Percentiles rank a stretch among this genome's conserved stretches.
phyloP scores from a whole-genome alignment of 2,797 vertebrate species.

The Cryptoprocta ferox region DNA sequence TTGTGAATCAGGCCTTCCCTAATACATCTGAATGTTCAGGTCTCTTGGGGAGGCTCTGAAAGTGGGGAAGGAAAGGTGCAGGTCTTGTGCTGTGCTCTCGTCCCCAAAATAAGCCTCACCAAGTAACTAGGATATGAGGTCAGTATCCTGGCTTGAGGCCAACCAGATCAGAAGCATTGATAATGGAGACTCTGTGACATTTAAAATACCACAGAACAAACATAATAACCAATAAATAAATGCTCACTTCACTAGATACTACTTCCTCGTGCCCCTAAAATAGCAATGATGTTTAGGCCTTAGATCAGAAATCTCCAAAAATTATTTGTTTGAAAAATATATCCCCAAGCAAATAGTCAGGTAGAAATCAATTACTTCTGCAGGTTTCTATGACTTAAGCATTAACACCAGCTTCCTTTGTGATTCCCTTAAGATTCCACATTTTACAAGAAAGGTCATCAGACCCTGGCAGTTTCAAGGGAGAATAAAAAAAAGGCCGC shows the following conservation, averaged over 20 bases:
- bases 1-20: neutral
- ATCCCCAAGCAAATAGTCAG: neutral
- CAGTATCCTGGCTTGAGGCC: neutral
- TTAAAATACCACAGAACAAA: neutral
- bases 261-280: neutral
- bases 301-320: neutral
- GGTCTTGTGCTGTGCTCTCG: neutral
- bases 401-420: neutral
- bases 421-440: neutral
- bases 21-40: neutral
- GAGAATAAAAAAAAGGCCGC: neutral
- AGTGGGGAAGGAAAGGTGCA: neutral
- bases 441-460: slow-evolving; percentile 28
- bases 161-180: neutral
- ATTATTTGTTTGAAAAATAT: neutral
- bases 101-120: neutral
- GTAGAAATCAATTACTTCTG: neutral
- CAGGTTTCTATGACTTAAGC: neutral
- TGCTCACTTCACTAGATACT: neutral
- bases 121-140: neutral
- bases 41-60: neutral
- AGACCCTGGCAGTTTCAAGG: neutral
- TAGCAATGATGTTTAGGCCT: neutral
- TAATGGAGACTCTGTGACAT: neutral
- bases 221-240: neutral